These are phyloP conservation scores for Crenuchus spilurus DNA, from an alignment of 2,797 vertebrate genomes.

Conservation along the genomic window DNA sequence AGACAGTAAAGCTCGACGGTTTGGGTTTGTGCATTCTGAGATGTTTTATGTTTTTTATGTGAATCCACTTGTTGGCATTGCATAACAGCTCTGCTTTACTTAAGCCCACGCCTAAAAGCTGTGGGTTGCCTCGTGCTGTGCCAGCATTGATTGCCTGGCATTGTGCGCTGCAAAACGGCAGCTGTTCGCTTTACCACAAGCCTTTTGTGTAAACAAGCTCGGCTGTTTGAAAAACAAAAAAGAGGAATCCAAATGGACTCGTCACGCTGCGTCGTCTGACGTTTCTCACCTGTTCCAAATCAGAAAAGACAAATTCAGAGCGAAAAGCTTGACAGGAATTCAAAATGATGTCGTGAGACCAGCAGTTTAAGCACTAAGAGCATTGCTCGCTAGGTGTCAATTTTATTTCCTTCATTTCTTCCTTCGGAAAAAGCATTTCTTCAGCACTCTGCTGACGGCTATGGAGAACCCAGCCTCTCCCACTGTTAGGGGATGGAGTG, in stretches of 20 bases:
- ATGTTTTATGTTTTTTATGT: background rate
- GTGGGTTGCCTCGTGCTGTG: constrained; percentile 19
- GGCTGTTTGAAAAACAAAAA: constrained; percentile 28
- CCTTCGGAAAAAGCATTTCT: constrained; percentile 10
- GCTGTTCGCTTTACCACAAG: constrained; percentile 40
- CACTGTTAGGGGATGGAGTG: constrained; percentile 16
- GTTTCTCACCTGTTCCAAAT: constrained; percentile 39
- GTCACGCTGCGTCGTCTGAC: constrained; percentile 44
- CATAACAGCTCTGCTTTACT: background rate
- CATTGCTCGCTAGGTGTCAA: background rate
- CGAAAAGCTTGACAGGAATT: constrained; percentile 39
- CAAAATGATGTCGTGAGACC: background rate
- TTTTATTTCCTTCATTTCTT: constrained; percentile 17
- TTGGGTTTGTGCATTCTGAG: background rate
- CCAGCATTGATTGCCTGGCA: constrained; percentile 16
- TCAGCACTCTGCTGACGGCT: constrained; percentile 11
- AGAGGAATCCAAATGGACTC: constrained; percentile 47
- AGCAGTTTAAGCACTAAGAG: constrained; percentile 3
- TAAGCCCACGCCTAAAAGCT: constrained; percentile 6
- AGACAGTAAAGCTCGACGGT: background rate
- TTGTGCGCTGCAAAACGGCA: constrained; percentile 33
- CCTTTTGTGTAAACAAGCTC: constrained; percentile 36
- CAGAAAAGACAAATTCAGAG: constrained; percentile 34
- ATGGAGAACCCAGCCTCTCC: constrained; percentile 14
- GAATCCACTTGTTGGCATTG: constrained; percentile 7